Base-by-base conservation (phyloP, 2,888 invertebrate species). In the Luperina nickerlii region DNA sequence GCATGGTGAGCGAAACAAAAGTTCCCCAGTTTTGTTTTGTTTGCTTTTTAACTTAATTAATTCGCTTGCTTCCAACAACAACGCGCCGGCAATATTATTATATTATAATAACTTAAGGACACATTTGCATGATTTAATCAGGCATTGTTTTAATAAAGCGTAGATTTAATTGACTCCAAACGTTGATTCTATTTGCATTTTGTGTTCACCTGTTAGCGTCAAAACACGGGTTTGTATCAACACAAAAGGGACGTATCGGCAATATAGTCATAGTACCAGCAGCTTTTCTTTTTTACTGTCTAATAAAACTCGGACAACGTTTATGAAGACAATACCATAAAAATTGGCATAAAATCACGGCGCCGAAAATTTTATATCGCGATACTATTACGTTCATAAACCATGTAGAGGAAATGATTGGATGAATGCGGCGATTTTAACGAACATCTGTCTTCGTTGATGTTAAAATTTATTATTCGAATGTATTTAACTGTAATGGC, bases 281-380 rank as follows among this genome's bases (percentile, higher is more conserved):
- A 80, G 88, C 70, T 87, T 82, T 79, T 73, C 76, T 83, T 92
- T 93, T 94, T 95, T 95, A 95, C 89, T 92, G 88, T 91, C 90
- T 90, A 93, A 94, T 95, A 95, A 96, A 96, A 95, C 90, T 95
- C 91, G 95, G 95, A 95, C 95, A 95, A 94, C 94, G 93, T 96
- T 96, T 95, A 95, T 93, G 94, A 94, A 96, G 95, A 95, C 95
- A 96, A 95, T 95, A 94, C 93, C 91, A 95, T 96, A 96, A 96
- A 96, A 96, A 94, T 94, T 94, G 95, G 92, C 94, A 95, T 96
- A 96, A 96, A 96, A 95, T 95, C 94, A 93, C 92, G 94, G 92
- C 94, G 95, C 94, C 94, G 92, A 95, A 95, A 93, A 92, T 94
- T 95, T 96, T 95, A 96, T 94, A 92, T 90, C 92, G 89, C 88